phyloP scores from a whole-genome alignment of 2,888 invertebrate genomes.

The Pachliopta kotzebuea region DNA sequence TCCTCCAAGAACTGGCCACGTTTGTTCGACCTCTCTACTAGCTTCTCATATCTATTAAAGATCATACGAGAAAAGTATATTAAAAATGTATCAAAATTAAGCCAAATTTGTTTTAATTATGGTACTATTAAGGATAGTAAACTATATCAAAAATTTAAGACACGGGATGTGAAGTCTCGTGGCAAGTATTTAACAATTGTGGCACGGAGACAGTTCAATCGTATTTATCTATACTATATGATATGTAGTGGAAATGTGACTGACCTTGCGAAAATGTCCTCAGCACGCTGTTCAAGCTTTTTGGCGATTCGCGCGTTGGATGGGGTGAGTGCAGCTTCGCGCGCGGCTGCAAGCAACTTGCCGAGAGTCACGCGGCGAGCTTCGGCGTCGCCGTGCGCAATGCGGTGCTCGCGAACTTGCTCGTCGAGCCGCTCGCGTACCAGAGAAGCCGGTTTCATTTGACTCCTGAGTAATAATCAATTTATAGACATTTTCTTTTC shows the following conservation, averaged over 20 bases:
- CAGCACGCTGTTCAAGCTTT: slow-evolving; percentile 93
- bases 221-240: too few relatives aligned
- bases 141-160: too few relatives aligned
- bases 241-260: neutral
- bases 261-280: slow-evolving; percentile 86
- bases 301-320: slow-evolving; percentile 93
- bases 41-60: slow-evolving; percentile 88
- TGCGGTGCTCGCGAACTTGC: slow-evolving; percentile 92
- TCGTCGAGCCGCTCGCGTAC: slow-evolving; percentile 94
- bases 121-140: too few relatives aligned
- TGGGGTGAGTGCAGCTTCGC: slow-evolving; percentile 89
- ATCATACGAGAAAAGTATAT: neutral
- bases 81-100: too few relatives aligned
- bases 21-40: slow-evolving; percentile 88
- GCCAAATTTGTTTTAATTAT: too few relatives aligned
- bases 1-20: slow-evolving; percentile 92
- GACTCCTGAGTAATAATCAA: slow-evolving; percentile 60
- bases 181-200: too few relatives aligned
- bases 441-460: slow-evolving; percentile 91
- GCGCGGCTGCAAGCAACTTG: slow-evolving; percentile 88
- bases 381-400: slow-evolving; percentile 91
- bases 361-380: slow-evolving; percentile 92
- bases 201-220: too few relatives aligned
- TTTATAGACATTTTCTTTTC: too few relatives aligned
- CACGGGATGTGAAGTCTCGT: too few relatives aligned